A percentile compares a stretch with the other conserved stretches of the same genome.
phyloP scores from a whole-genome alignment of 2,113 vertebrate species.

The Chloroceryle aenea region DNA sequence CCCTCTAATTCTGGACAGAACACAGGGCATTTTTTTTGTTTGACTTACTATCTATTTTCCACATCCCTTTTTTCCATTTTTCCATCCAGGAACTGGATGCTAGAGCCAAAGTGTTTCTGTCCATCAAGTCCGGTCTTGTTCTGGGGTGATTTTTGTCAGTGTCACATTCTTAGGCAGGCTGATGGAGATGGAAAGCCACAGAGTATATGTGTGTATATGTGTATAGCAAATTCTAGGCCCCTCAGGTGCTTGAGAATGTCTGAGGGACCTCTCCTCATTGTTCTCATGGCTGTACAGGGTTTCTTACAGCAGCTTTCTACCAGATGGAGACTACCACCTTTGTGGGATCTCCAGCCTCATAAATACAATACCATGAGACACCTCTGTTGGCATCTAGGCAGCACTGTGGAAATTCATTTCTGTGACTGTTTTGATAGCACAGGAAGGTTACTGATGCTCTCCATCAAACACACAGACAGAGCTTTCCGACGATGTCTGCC shows the following conservation, averaged over 20 bases:
- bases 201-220: background rate
- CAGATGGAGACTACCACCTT: background rate
- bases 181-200: accelerated
- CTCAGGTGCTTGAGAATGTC: background rate
- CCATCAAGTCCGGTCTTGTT: background rate
- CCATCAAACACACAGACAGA: background rate
- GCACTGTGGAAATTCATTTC: background rate
- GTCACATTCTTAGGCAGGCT: background rate
- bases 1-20: background rate
- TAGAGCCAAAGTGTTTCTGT: background rate
- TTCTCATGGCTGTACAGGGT: background rate
- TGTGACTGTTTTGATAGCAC: background rate
- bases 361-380: background rate
- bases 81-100: background rate
- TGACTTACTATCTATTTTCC: background rate
- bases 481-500: background rate
- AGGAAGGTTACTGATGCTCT: background rate
- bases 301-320: background rate
- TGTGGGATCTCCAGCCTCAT: background rate
- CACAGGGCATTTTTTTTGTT: background rate
- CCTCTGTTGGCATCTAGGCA: background rate
- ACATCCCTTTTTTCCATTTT: background rate
- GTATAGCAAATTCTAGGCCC: background rate
- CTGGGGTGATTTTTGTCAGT: background rate
- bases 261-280: background rate